Conservation (phyloP, 2,888 invertebrate species). For the Hydrotaea diabolus region DNA sequence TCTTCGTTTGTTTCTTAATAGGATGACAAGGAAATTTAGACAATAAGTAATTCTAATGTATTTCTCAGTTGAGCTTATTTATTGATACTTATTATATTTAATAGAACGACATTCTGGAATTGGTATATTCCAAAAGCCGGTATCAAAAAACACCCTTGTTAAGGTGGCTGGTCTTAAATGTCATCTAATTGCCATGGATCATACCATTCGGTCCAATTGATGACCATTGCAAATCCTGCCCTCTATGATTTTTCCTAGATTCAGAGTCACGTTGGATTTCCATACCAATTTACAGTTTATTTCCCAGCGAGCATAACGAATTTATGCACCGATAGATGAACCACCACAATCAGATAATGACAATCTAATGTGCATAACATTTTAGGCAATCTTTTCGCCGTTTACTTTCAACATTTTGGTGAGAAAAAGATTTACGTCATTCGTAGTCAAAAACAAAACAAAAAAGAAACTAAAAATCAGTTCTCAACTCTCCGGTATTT, state of each 20-base stretch:
- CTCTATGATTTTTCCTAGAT: not conserved
- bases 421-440: slow-evolving; percentile 53
- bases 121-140: no score
- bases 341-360: slow-evolving; percentile 54
- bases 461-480: slow-evolving; percentile 30
- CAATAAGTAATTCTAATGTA: no score
- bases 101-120: not conserved
- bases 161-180: no score
- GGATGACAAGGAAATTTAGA: no score
- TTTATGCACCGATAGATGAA: not conserved
- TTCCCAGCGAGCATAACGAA: slow-evolving; percentile 76
- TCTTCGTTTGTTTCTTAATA: no score
- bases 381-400: slow-evolving; percentile 38
- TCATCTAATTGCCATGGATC: not conserved
- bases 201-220: not conserved
- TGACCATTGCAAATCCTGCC: not conserved
- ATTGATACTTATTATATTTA: no score
- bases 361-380: slow-evolving; percentile 62
- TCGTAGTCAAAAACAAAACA: slow-evolving; percentile 37
- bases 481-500: not conserved
- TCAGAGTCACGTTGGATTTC: slow-evolving; percentile 41
- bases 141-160: not conserved
- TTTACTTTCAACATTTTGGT: slow-evolving; percentile 39
- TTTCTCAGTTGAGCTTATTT: no score
- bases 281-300: slow-evolving; percentile 76